Evolutionary conservation across 37 sponge, comb jelly and placozoan species (phyloP).

Genomic region (Halisarca cf. caerulea): DNA sequence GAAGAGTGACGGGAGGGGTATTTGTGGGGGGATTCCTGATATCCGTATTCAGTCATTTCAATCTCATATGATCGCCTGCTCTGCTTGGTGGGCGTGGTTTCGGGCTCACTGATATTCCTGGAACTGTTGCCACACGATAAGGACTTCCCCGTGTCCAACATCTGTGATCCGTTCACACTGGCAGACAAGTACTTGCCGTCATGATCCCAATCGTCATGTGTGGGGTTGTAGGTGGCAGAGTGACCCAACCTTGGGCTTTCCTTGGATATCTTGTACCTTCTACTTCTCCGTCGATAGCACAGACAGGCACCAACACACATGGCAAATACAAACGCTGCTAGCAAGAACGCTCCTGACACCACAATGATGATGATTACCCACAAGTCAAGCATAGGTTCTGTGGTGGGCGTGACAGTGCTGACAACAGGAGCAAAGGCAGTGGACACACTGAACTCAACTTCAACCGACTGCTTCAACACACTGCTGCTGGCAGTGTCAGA

Average conservation of each 20-base stretch:
- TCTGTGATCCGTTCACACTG: neutral
- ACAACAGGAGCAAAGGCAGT: neutral
- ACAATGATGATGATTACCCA: neutral
- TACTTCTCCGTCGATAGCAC: neutral
- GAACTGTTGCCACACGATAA: neutral
- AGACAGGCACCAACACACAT: neutral
- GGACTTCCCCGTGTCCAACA: neutral
- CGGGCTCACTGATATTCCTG: neutral
- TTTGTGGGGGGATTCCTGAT: neutral
- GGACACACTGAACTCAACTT: neutral
- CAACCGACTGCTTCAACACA: neutral
- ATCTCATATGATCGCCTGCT: neutral
- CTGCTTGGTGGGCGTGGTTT: neutral
- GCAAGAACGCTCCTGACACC: neutral
- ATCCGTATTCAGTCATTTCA: neutral
- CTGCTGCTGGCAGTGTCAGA: neutral
- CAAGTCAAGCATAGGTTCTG: neutral
- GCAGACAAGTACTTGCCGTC: neutral
- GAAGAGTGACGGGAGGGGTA: neutral
- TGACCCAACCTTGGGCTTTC: neutral
- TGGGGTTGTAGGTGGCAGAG: neutral
- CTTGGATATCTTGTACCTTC: neutral
- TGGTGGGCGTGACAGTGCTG: neutral
- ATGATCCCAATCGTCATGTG: constrained; percentile 7
- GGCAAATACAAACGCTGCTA: neutral